Evolutionary conservation across 2,797 vertebrate species (phyloP).

Genomic region (Eidolon dupreanum): DNA sequence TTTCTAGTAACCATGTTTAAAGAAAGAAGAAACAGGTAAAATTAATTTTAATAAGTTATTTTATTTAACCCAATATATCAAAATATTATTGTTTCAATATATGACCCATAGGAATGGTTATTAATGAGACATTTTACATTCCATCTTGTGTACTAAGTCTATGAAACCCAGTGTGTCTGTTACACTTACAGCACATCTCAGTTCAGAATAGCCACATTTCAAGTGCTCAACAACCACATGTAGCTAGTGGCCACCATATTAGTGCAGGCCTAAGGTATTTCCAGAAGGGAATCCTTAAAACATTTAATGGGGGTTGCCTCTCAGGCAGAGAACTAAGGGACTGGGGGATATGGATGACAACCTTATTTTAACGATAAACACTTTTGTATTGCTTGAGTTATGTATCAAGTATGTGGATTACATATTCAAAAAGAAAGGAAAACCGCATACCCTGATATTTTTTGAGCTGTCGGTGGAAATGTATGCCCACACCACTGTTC

Average conservation of each 20-base stretch:
- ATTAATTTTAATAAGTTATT: slow-evolving; percentile 19
- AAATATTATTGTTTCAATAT: slow-evolving; percentile 8
- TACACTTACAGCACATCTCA: neutral
- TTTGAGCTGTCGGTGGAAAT: neutral
- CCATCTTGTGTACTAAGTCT: neutral
- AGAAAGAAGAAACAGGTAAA: slow-evolving; percentile 2
- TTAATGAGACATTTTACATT: neutral
- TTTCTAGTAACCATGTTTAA: neutral
- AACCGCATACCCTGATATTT: neutral
- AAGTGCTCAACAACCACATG: neutral
- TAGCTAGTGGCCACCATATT: neutral
- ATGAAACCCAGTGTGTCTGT: neutral
- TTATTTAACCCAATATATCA: neutral
- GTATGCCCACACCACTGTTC: neutral
- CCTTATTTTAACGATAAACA: neutral
- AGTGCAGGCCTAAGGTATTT: neutral
- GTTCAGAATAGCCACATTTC: neutral
- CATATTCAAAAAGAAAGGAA: neutral
- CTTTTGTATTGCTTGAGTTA: neutral
- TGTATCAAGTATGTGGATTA: neutral
- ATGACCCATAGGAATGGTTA: neutral
- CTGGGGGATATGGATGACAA: neutral
- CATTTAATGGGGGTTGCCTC: neutral
- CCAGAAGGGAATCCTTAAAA: neutral
- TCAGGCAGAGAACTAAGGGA: slow-evolving; percentile 7